Conservation (phyloP, 2,113 vertebrate species). For the Ptyas mucosa region DNA sequence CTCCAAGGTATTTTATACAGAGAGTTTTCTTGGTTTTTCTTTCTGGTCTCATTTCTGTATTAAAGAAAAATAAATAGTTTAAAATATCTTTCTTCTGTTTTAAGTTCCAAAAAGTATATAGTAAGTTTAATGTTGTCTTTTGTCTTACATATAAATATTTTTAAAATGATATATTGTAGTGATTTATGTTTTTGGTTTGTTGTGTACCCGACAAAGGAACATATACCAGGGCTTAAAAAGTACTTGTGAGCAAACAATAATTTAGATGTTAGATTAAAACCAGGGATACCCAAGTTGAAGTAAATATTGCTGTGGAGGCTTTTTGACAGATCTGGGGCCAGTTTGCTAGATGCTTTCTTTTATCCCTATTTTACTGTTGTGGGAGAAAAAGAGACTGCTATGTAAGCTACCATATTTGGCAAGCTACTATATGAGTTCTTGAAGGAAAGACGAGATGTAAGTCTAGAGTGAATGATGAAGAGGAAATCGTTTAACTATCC, state of each 20-base stretch:
- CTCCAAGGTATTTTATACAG: neutral
- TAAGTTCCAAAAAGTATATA: neutral
- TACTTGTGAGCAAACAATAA: neutral
- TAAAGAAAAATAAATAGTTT: neutral
- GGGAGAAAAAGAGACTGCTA: neutral
- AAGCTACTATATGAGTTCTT: too few relatives aligned
- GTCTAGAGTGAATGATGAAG: neutral
- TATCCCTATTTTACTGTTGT: neutral
- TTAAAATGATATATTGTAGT: neutral
- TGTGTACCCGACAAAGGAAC: neutral
- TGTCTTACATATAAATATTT: neutral
- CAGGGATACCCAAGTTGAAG: neutral
- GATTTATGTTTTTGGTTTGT: neutral
- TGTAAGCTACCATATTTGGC: neutral
- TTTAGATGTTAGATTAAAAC: neutral
- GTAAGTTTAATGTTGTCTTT: neutral
- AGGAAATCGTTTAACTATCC: neutral
- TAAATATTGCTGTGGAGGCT: neutral
- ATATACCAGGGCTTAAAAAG: neutral
- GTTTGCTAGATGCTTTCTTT: neutral
- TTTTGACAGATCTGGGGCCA: neutral
- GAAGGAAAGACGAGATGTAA: neutral
- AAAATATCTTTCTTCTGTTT: neutral
- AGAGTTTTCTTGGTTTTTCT: neutral
- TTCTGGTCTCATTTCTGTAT: neutral